Conservation (phyloP, 2,797 vertebrate genomes). For the Carcharodon carcharias region DNA sequence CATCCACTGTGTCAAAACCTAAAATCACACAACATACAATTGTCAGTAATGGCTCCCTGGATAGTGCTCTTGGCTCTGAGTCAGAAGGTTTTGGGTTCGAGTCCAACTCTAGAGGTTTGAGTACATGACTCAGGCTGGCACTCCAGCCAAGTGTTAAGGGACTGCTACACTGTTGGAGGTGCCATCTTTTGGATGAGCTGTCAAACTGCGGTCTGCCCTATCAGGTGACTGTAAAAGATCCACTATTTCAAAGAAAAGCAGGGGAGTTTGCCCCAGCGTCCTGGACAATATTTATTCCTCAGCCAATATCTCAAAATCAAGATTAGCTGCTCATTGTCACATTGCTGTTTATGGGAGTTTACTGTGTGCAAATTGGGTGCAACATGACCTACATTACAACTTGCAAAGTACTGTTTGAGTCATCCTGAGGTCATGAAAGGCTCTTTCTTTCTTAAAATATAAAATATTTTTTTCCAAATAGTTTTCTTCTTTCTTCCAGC, state of each 20-base stretch:
- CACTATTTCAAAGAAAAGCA: neutral
- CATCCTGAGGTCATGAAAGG: neutral
- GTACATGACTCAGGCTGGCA: neutral
- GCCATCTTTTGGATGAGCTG: neutral
- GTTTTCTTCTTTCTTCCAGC: neutral
- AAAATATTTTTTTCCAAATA: neutral
- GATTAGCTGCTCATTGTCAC: neutral
- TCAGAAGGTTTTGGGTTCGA: neutral
- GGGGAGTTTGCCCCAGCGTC: neutral
- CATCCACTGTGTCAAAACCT: neutral
- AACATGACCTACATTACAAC: neutral
- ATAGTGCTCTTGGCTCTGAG: no score
- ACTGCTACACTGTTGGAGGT: neutral
- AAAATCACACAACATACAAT: neutral
- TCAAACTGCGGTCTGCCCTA: neutral
- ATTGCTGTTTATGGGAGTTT: neutral
- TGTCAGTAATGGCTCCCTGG: neutral
- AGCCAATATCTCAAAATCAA: neutral
- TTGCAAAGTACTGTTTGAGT: neutral
- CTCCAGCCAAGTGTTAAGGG: neutral
- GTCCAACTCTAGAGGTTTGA: neutral
- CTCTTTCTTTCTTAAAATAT: neutral
- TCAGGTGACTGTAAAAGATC: neutral
- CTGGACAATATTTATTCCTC: neutral
- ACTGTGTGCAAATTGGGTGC: neutral